Percentiles rank a stretch among this genome's conserved stretches.
phyloP scores from a whole-genome alignment of 2,113 vertebrate species.

The Arizona elegans region DNA sequence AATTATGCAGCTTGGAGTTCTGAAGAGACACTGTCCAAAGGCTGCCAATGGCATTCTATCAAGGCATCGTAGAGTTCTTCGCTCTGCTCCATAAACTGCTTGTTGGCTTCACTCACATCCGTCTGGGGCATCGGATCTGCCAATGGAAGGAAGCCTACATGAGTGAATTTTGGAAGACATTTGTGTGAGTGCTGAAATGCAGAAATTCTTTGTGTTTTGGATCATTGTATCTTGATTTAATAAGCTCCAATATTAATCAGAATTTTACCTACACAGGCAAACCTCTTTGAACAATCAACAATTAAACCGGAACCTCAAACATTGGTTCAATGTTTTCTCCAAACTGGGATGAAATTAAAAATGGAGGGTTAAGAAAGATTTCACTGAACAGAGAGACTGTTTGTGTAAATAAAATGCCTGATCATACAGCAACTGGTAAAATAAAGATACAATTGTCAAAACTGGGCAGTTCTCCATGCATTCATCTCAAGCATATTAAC shows the following conservation, averaged over 20 bases:
- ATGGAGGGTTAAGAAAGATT: neutral
- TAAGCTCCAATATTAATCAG: neutral
- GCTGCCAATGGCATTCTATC: conserved; percentile 88
- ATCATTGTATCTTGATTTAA: neutral
- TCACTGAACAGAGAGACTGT: neutral
- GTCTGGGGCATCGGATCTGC: conserved; percentile 81
- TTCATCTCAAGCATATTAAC: neutral
- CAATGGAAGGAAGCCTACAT: neutral
- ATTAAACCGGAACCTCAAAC: neutral
- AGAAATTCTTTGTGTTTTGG: neutral
- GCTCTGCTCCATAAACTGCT: conserved; percentile 87
- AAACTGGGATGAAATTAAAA: neutral
- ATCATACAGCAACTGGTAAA: neutral
- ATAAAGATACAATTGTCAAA: neutral
- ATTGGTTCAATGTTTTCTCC: neutral
- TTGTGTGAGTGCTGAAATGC: accelerated
- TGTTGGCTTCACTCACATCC: conserved; percentile 85
- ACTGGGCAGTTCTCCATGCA: no score
- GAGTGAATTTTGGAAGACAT: neutral
- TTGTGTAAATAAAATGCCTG: neutral
- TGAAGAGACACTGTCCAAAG: conserved; percentile 74
- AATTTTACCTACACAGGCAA: neutral
- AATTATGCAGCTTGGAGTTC: conserved; percentile 72
- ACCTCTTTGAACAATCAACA: neutral
- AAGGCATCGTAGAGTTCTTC: conserved; percentile 91